These are phyloP conservation scores for Rhea americana DNA, from an alignment of 2,113 vertebrate genomes.

Conservation along the genomic window DNA sequence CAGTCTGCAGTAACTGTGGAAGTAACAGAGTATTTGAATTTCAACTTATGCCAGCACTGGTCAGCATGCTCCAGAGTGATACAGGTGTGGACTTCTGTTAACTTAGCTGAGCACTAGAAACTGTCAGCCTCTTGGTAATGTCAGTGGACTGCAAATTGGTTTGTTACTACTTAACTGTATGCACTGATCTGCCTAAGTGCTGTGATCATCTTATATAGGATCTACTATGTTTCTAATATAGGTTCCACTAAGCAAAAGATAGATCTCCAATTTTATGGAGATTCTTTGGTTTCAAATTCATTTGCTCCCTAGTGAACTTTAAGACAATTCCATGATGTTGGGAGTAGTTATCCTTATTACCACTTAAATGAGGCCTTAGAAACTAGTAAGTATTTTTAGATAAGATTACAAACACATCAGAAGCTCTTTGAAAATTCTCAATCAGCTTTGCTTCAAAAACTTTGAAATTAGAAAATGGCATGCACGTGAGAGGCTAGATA, in stretches of 20 bases:
- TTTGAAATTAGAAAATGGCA: not conserved
- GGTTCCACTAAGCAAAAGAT: not conserved
- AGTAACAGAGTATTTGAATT: slow-evolving; percentile 82
- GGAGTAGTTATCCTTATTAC: not conserved
- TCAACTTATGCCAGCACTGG: slow-evolving; percentile 87
- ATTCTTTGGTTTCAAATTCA: not conserved
- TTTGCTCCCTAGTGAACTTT: not conserved
- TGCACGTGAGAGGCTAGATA: not conserved
- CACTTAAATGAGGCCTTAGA: not conserved
- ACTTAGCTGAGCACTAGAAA: not conserved
- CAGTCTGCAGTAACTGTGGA: slow-evolving; percentile 77
- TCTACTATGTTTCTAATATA: not conserved
- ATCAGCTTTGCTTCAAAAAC: not conserved
- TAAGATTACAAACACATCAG: not conserved
- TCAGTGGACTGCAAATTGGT: not conserved
- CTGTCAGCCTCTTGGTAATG: not conserved
- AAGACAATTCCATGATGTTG: not conserved
- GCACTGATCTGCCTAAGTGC: not conserved
- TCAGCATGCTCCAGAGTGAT: slow-evolving; percentile 78
- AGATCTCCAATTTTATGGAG: not conserved
- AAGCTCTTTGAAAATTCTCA: not conserved
- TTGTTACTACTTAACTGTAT: not conserved
- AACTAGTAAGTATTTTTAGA: not conserved
- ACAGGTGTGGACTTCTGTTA: slow-evolving; percentile 46
- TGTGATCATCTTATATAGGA: not conserved